phyloP scores from a whole-genome alignment of 2,113 vertebrate species.

The Gambusia holbrooki region DNA sequence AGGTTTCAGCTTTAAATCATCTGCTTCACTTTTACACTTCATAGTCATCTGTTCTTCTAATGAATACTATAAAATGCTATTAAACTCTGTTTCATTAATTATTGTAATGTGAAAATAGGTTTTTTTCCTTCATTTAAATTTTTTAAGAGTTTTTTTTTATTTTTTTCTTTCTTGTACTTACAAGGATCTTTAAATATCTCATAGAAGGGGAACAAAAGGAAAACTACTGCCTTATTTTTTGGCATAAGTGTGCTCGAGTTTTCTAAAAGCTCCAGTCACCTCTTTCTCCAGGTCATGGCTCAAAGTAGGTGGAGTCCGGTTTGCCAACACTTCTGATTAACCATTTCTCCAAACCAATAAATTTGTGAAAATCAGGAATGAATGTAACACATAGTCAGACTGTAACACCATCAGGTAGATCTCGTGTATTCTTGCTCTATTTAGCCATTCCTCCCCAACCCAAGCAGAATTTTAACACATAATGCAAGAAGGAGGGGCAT shows the following conservation, averaged over 20 bases:
- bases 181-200: not conserved
- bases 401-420: no score
- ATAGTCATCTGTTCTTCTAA: no score
- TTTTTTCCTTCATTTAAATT: no score
- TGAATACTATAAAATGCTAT: no score
- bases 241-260: not conserved
- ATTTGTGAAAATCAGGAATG: not conserved
- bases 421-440: no score
- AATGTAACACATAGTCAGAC: no score
- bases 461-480: no score
- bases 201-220: not conserved
- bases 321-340: not conserved
- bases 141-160: not conserved
- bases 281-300: not conserved
- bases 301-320: not conserved
- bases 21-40: not conserved
- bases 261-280: not conserved
- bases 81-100: no score
- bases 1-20: conserved; percentile 16
- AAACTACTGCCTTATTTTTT: not conserved
- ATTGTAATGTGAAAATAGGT: no score
- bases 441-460: no score
- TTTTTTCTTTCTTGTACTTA: not conserved
- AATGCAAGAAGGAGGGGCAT: not conserved
- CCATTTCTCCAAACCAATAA: not conserved